Evolutionary conservation across 2,888 invertebrate genomes (phyloP).

Genomic region (Napeogenes sylphis): DNA sequence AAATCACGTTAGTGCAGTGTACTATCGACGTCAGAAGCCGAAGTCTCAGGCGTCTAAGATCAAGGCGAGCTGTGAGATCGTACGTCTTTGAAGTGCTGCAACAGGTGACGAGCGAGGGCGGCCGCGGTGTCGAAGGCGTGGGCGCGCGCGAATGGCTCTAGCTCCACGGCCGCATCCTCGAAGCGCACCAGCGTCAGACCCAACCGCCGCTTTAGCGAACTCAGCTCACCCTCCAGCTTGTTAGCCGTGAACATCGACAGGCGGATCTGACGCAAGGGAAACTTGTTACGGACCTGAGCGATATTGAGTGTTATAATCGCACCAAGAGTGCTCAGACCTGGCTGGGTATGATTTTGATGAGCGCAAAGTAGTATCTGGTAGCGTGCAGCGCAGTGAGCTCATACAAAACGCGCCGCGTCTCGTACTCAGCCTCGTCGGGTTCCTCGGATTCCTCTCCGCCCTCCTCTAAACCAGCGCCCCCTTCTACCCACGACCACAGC

Average conservation of each 20-base stretch:
- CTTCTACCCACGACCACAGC: conserved; percentile 53
- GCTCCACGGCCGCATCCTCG: conserved; percentile 95
- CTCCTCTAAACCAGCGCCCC: conserved; percentile 76
- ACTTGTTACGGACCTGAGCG: conserved; percentile 72
- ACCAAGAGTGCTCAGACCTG: conserved; percentile 69
- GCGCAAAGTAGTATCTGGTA: conserved; percentile 91
- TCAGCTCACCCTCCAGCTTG: conserved; percentile 85
- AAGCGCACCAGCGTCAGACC: conserved; percentile 95
- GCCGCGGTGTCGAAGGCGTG: conserved; percentile 95
- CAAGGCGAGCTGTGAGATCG: conserved; percentile 34
- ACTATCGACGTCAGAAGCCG: too few relatives aligned
- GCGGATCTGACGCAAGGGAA: conserved; percentile 79
- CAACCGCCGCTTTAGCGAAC: conserved; percentile 88
- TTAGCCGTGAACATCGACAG: conserved; percentile 93
- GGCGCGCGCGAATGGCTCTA: conserved; percentile 90
- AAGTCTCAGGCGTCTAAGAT: not conserved
- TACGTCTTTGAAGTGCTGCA: conserved; percentile 91
- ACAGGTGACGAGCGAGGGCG: conserved; percentile 87
- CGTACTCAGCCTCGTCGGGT: conserved; percentile 88
- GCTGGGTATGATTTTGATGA: conserved; percentile 86
- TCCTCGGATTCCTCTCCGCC: conserved; percentile 78
- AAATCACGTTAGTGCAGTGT: not conserved
- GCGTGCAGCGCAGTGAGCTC: conserved; percentile 89
- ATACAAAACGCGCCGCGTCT: conserved; percentile 86
- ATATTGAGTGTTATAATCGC: not conserved